Base-by-base conservation (phyloP, 2,113 vertebrate species). In the Rhabdomys dilectus region DNA sequence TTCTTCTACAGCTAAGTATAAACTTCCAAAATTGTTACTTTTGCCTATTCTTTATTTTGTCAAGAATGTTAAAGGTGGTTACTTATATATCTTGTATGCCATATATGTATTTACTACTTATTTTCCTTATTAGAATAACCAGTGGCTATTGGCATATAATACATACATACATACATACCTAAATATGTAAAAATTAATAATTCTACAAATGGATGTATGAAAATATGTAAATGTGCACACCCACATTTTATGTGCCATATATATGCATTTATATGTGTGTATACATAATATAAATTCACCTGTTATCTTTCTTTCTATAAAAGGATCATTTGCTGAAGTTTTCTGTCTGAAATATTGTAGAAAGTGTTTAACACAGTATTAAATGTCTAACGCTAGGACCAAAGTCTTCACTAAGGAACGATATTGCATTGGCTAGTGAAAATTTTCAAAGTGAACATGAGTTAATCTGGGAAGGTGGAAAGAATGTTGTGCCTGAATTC, bases 161-260 rank as follows among this genome's bases (percentile, higher is more conserved):
- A 48, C 56, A 31, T 2, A 9, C 56, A 31, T 2, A 9, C 7
- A 31, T 2, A 9, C 7, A 75, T 51, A 81, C 51, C 0, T 48
- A 7, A 45, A 51, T 56, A 62, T 22, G 34, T 60, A 48, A 3
- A 42, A 56, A 92, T 72, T 0, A 5, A 53, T 56, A 85, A 53
- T 10, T 66, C 13, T 22, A n/a, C 19, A 64, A 17, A 31, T 22
- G 39, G 29, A 53, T 24, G 39, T 66, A 3, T 76, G 24, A 17
- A 73, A 5, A n/a, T 51, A 1, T 82, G 2, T 5, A 7, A 12
- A 48, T 60, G 2, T 1, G 4, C 10, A 26, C 21, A 29, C 5
- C 1, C 17, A 68, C 11, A 89, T 21, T 8, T 5, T 3, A 16
- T 1, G 77, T 70, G 15, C 2, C 36, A 19, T 3, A 48, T 2